Percentiles rank a stretch among this genome's conserved stretches.
These are phyloP conservation scores for Pogonophryne albipinna DNA, from an alignment of 2,797 vertebrate genomes.

Conservation along the genomic window DNA sequence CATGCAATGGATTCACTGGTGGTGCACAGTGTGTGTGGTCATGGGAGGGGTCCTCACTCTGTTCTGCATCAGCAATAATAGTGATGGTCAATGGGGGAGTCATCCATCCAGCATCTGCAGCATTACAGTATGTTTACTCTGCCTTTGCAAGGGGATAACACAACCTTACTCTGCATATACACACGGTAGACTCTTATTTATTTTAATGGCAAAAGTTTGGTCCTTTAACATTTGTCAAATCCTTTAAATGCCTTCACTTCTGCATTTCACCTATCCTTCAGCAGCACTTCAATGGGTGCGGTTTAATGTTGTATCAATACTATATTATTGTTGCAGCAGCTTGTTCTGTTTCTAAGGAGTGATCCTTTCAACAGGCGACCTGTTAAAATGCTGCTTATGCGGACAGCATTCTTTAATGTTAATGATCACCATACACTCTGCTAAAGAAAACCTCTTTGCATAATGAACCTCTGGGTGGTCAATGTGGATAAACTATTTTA, in stretches of 20 bases:
- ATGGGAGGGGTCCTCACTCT: not conserved
- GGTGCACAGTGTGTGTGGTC: not conserved
- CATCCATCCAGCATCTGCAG: constrained; percentile 3
- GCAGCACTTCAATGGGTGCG: constrained; percentile 9
- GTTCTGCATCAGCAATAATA: constrained; percentile 22
- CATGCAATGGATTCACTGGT: constrained; percentile 40
- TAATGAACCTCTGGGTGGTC: not conserved
- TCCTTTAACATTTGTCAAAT: not conserved
- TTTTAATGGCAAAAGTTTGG: not conserved
- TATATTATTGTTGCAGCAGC: constrained; percentile 31
- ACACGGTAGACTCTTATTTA: not conserved
- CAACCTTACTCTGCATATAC: not conserved
- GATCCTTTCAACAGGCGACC: constrained; percentile 9
- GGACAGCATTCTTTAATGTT: not conserved
- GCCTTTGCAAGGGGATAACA: not conserved
- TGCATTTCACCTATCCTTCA: constrained; percentile 14
- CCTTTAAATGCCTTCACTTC: not conserved
- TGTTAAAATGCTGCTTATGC: not conserved
- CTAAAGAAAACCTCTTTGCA: not conserved
- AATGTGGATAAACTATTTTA: not conserved
- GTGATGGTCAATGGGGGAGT: constrained; percentile 10
- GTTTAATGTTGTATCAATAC: constrained; percentile 45
- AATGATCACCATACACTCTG: not conserved
- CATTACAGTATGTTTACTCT: not conserved
- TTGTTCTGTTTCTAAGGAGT: constrained; percentile 11